Conservation (phyloP, 2,797 vertebrate genomes). For the Sebastes taczanowskii region DNA sequence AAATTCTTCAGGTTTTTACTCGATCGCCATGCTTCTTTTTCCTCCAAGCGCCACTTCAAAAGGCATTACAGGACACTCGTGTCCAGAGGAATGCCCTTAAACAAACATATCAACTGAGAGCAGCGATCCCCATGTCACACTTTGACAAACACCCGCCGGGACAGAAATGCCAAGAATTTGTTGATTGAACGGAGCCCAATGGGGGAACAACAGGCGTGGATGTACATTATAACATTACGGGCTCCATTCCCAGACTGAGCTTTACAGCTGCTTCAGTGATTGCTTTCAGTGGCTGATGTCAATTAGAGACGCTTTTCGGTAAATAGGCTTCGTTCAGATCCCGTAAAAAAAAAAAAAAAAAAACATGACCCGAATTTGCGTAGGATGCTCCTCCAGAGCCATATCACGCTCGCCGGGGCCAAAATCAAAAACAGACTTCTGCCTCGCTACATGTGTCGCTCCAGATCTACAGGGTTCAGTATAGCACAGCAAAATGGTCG, state of each 20-base stretch:
- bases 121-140: constrained; percentile 57
- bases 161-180: constrained; percentile 59
- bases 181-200: constrained; percentile 46
- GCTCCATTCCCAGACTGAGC: constrained; percentile 45
- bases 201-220: constrained; percentile 31
- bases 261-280: constrained; percentile 54
- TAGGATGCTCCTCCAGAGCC: constrained; percentile 34
- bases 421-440: constrained; percentile 60
- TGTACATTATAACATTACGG: constrained; percentile 46
- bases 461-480: constrained; percentile 28
- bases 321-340: constrained; percentile 54
- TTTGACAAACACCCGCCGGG: constrained; percentile 56
- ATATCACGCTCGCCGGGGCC: constrained; percentile 22
- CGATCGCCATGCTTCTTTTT: neutral
- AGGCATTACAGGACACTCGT: constrained; percentile 33
- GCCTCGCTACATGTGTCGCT: constrained; percentile 49
- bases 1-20: neutral
- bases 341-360: constrained; percentile 4
- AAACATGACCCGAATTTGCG: constrained; percentile 36
- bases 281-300: constrained; percentile 60
- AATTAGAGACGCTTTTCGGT: constrained; percentile 62
- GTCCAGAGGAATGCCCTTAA: constrained; percentile 56
- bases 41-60: constrained; percentile 9
- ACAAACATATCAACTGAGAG: constrained; percentile 55
- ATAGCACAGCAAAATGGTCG: neutral